These are phyloP conservation scores for Dryocosmus kuriphilus DNA, from an alignment of 2,888 invertebrate genomes.

Conservation along the genomic window DNA sequence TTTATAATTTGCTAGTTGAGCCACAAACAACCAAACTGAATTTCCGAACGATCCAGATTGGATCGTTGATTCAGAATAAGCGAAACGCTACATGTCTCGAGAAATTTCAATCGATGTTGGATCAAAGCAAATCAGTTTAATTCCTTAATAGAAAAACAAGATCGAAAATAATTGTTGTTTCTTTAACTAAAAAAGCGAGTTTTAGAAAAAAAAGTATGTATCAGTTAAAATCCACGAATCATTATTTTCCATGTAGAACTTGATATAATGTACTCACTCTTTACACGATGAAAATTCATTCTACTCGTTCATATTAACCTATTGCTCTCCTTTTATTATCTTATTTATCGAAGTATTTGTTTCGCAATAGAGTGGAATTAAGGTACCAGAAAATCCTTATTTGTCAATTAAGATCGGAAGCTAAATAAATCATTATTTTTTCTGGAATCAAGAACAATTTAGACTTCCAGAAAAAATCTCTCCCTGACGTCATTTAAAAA, in stretches of 20 bases:
- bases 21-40: background rate
- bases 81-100: background rate
- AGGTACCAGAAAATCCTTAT: constrained; percentile 16
- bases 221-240: background rate
- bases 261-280: background rate
- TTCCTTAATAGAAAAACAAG: background rate
- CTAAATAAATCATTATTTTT: background rate
- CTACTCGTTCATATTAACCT: constrained; percentile 16
- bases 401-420: constrained; percentile 11
- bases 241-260: background rate
- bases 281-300: constrained; percentile 1
- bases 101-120: background rate
- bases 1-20: background rate
- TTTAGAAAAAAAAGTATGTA: background rate
- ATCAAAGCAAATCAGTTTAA: background rate
- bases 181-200: background rate
- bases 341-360: constrained; percentile 23
- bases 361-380: constrained; percentile 9
- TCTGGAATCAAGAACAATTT: background rate
- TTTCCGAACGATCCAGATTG: background rate
- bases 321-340: constrained; percentile 18
- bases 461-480: background rate
- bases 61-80: background rate
- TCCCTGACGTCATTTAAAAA: background rate
- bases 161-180: background rate